Base-by-base conservation (phyloP, 2,888 invertebrate species). In the Aromia moschata region DNA sequence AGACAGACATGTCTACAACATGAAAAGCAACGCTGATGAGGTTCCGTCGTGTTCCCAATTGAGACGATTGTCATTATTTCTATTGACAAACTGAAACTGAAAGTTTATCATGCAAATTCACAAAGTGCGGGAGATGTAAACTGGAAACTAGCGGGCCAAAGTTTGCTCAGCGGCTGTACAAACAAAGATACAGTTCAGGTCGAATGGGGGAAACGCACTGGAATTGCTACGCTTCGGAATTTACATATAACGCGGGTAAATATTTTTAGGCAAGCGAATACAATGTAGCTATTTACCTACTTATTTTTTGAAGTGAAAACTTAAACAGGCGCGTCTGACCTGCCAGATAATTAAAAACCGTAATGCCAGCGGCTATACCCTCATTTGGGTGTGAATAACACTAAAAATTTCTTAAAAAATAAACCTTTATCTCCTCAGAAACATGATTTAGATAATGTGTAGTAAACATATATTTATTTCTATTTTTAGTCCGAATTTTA, bases 31-130 rank as follows among this genome's bases (percentile, higher is more conserved):
- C 49, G 49, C 14, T 49, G 38, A 49, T 49, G 49, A 49, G 25
- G 49, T 49, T 49, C 31, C 20, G 11, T 20, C 43, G 3, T 37
- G 49, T 37, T 36, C 44, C 33, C 53, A 33, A 30, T 36, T 43
- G 45, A 41, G 45, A 44, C 59, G 46, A 51, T 33, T 37, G 60
- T 56, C 52, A 60, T 60, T 56, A 60, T 56, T 49, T 40, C 60
- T 38, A 56, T 60, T 60, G 56, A 60, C 38, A 38, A 49, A 25
- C 20, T 38, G 53, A 59, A 59, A 59, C 46, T 52, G 60, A 60
- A 60, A 56, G 56, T 60, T 60, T 60, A 38, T 52, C 56, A 60
- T 60, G 60, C 46, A 60, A 56, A 60, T 60, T 56, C 25, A 36
- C 44, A 51, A 16, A 15, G 20, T 49, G 31, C 15, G 17, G 41